phyloP scores from a whole-genome alignment of 1,140 invertebrate genomes.

The Bombus affinis region DNA sequence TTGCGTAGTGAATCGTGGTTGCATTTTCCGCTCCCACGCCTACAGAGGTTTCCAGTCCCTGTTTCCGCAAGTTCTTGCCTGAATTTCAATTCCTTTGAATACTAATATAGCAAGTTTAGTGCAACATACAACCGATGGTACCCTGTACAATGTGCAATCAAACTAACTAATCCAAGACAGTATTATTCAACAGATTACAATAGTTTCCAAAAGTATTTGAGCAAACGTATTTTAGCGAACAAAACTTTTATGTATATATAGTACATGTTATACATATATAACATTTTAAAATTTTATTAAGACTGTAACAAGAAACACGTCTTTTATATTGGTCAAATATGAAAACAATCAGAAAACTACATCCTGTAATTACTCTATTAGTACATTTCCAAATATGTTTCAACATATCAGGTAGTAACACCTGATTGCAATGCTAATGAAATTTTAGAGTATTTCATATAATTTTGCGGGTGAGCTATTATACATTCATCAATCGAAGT shows the following conservation, averaged over 20 bases:
- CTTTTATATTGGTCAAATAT: too few species aligned
- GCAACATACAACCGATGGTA: neutral
- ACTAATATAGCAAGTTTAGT: neutral
- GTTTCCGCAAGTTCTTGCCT: neutral
- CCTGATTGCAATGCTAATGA: neutral
- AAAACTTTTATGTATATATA: too few species aligned
- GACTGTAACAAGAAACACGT: too few species aligned
- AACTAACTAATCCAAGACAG: neutral
- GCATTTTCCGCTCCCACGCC: constrained; percentile 20
- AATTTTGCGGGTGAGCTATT: neutral
- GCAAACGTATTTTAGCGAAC: neutral
- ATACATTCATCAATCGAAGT: neutral
- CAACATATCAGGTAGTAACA: too few species aligned
- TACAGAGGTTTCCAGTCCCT: neutral
- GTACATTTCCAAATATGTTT: too few species aligned
- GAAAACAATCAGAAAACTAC: too few species aligned
- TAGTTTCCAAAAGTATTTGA: neutral
- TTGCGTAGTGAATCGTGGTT: constrained; percentile 19
- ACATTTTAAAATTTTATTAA: neutral
- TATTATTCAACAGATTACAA: neutral
- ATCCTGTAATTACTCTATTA: too few species aligned
- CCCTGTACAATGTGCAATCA: too few species aligned
- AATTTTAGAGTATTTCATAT: neutral
- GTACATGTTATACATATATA: too few species aligned
- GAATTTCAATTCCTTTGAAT: neutral